Evolutionary conservation across 2,888 invertebrate species (phyloP).

Genomic region (Nezara viridula): DNA sequence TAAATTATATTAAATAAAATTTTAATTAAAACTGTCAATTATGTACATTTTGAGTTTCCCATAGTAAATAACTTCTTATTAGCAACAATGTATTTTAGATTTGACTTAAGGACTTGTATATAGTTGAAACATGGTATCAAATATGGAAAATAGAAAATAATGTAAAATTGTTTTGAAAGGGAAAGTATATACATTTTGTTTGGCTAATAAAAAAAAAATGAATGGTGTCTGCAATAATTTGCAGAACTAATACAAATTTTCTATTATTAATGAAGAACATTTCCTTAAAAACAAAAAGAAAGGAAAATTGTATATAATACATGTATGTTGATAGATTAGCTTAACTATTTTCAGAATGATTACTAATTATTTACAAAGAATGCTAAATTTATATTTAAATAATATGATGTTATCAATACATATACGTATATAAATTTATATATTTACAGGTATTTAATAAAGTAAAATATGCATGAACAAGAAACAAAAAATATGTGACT

Average conservation of each 20-base stretch:
- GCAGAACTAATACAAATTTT: neutral
- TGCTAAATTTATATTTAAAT: neutral
- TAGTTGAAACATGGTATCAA: neutral
- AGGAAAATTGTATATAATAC: neutral
- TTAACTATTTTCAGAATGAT: neutral
- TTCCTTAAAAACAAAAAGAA: neutral
- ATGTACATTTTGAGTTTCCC: too few relatives aligned
- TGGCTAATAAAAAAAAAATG: neutral
- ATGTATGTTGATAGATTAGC: neutral
- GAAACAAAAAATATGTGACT: neutral
- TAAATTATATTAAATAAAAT: too few relatives aligned
- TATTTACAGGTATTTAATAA: conserved; percentile 1
- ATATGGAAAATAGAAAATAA: neutral
- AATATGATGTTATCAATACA: neutral
- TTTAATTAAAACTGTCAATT: too few relatives aligned
- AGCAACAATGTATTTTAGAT: neutral
- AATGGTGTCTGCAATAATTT: too few relatives aligned
- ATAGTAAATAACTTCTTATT: too few relatives aligned
- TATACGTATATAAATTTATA: neutral
- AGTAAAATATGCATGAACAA: neutral
- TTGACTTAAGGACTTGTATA: neutral
- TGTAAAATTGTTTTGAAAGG: too few relatives aligned
- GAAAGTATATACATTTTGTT: neutral
- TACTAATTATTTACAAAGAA: conserved; percentile 3
- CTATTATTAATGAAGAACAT: neutral